A percentile compares a stretch with the other conserved stretches of the same genome.
Conservation (phyloP, 2,888 invertebrate species). For the Cataglyphis livida region DNA sequence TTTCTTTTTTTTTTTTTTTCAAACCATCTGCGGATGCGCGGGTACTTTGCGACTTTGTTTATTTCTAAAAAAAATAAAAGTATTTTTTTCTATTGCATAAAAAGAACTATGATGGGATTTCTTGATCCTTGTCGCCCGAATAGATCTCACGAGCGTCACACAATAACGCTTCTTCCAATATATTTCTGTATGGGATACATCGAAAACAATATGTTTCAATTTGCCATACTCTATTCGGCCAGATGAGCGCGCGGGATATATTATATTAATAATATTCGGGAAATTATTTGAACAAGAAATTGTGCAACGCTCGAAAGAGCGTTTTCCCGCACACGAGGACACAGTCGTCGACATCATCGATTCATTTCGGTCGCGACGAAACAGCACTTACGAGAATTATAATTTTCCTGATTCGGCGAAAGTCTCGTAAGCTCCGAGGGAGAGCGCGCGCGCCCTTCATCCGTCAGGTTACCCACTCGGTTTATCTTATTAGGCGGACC, state of each 20-base stretch:
- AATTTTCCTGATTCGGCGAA: slow-evolving; percentile 73
- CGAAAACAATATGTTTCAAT: slow-evolving; percentile 55
- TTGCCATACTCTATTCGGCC: slow-evolving; percentile 33
- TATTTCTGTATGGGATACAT: background rate
- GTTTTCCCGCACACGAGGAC: background rate
- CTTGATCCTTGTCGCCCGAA: slow-evolving; percentile 15
- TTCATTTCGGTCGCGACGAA: slow-evolving; percentile 10
- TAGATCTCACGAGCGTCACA: slow-evolving; percentile 10
- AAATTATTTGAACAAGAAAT: slow-evolving; percentile 43
- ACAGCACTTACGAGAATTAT: slow-evolving; percentile 73
- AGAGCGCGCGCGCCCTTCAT: slow-evolving; percentile 31
- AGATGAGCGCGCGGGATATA: background rate
- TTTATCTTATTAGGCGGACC: slow-evolving; percentile 70
- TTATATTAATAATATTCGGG: slow-evolving; percentile 3
- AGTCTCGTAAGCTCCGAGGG: slow-evolving; percentile 63
- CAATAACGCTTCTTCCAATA: slow-evolving; percentile 27
- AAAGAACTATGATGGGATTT: background rate
- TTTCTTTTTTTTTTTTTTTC: background rate
- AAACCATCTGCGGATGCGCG: background rate
- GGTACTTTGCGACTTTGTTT: background rate
- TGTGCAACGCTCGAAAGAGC: slow-evolving; percentile 18
- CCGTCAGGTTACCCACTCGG: slow-evolving; percentile 56
- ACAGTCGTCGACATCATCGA: slow-evolving; percentile 8
- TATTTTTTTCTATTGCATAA: background rate
- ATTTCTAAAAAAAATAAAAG: background rate